These are phyloP conservation scores for Ceratitis capitata DNA, from an alignment of 1,140 invertebrate species.

Conservation along the genomic window DNA sequence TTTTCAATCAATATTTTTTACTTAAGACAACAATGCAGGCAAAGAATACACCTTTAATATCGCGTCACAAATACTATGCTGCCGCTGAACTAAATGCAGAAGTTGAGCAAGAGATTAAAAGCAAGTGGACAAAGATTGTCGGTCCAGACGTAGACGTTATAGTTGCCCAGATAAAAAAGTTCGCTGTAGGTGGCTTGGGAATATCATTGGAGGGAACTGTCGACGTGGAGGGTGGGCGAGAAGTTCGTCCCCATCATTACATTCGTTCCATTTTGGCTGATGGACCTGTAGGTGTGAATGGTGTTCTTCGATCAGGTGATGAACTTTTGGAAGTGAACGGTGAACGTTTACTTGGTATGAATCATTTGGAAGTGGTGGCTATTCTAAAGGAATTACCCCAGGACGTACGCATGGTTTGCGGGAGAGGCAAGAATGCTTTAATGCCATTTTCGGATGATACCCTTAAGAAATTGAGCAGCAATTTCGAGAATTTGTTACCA, in stretches of 20 bases:
- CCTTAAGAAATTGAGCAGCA: constrained; percentile 72
- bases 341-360: constrained; percentile 91
- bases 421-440: constrained; percentile 68
- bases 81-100: constrained; percentile 71
- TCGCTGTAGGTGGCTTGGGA: constrained; percentile 88
- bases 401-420: constrained; percentile 93
- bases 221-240: constrained; percentile 89
- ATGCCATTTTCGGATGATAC: constrained; percentile 61
- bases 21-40: constrained; percentile 50
- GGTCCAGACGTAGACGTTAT: constrained; percentile 86
- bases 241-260: constrained; percentile 93
- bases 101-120: constrained; percentile 80
- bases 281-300: constrained; percentile 92
- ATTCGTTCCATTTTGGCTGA: constrained; percentile 92
- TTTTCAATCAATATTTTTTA: background rate
- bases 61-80: constrained; percentile 62
- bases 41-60: constrained; percentile 53
- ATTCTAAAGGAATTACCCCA: constrained; percentile 95
- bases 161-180: constrained; percentile 87
- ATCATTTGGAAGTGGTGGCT: constrained; percentile 94
- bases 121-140: constrained; percentile 84
- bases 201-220: constrained; percentile 97
- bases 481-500: constrained; percentile 75
- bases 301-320: constrained; percentile 84
- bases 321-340: constrained; percentile 95